Base-by-base conservation (phyloP, 2,888 invertebrate genomes). In the Hyles lineata region DNA sequence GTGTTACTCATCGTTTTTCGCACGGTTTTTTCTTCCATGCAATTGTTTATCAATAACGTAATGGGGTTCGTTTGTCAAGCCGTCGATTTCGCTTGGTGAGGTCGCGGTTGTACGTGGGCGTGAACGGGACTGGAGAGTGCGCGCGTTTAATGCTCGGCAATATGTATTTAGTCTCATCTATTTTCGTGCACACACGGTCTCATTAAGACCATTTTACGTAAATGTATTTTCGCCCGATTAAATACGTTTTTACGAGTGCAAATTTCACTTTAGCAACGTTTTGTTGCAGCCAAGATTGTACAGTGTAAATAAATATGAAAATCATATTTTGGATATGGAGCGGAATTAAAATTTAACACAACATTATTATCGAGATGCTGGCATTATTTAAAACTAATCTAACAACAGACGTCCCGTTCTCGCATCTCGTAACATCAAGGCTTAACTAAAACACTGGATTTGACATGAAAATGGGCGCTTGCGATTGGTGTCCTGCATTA, bases 1-100 rank as follows among this genome's bases (percentile, higher is more conserved):
- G 81, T 78, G 82, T 85, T 84, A 83, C 76, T 87, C 85, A 61
- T 61, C 29, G 21, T 25, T 21, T 50, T 69, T 58, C 67, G 60
- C 72, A 72, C 81, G 82, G 76, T 77, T 71, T 73, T 60, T 74
- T 69, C 50, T 19, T 59, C 63, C n/a, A 63, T 72, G 60, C 25
- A 60, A 35, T 60, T 71, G 60, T 35, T 43, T 71, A 71, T 63
- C 17, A 32, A 63, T 71, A 43, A 59, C 52, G 25, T 60, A 17
- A n/a, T 21, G 29, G 59, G 35, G 29, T 35, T 60, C 23, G 58
- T 71, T 60, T 71, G 58, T 35, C 59, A 71, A 60, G 21, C 63
- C n/a, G 58, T 35, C 60, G 75, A 73, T 72, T 61, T 76, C 75
- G 74, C 69, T 71, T 70, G 0, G 55, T 69, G 74, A 78, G 77